Evolutionary conservation across 2,113 vertebrate species (phyloP).

Genomic region (Platycercus adscitus): DNA sequence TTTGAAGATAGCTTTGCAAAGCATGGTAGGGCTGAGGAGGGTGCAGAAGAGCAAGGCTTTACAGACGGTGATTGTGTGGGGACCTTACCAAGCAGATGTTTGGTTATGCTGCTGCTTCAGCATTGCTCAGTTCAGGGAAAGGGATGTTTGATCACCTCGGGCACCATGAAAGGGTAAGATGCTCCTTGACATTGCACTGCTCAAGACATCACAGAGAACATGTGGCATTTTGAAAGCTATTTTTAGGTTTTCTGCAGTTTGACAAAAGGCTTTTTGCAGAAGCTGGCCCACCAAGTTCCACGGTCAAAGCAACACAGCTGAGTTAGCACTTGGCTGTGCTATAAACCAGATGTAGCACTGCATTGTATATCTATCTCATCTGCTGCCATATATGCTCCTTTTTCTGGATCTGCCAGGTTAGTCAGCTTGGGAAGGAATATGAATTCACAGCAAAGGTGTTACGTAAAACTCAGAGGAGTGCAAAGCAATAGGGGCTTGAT

Average conservation of each 20-base stretch:
- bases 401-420: background rate
- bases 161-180: background rate
- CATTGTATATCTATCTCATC: background rate
- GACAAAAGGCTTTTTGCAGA: background rate
- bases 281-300: background rate
- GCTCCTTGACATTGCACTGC: background rate
- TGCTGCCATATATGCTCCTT: background rate
- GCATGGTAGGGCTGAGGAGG: background rate
- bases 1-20: background rate
- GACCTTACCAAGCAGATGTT: background rate
- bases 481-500: background rate
- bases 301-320: background rate
- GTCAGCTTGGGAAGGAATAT: background rate
- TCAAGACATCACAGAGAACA: background rate
- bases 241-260: background rate
- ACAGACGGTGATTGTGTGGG: fast-evolving
- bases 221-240: background rate
- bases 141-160: background rate
- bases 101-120: background rate
- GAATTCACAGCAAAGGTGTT: background rate
- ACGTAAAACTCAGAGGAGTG: background rate
- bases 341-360: background rate
- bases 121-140: background rate
- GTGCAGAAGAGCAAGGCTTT: background rate
- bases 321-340: fast-evolving